phyloP scores from a whole-genome alignment of 2,888 invertebrate species.

The Platycheirus albimanus region DNA sequence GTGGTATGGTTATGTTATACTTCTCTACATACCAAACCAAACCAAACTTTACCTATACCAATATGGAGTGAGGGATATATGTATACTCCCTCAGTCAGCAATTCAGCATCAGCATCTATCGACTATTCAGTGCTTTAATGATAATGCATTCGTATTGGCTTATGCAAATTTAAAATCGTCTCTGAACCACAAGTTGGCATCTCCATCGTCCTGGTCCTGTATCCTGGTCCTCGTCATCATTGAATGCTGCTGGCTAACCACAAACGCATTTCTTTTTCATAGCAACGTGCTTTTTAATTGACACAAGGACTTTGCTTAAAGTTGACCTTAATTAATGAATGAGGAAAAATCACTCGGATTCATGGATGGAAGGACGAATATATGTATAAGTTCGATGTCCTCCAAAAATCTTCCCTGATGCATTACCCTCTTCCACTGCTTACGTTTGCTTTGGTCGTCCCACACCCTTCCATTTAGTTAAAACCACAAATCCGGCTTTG shows the following conservation, averaged over 20 bases:
- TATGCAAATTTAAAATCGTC: conserved; percentile 35
- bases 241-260: conserved; percentile 28
- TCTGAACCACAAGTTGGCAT: conserved; percentile 22
- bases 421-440: background rate
- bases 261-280: conserved; percentile 30
- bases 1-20: no score
- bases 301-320: conserved; percentile 7
- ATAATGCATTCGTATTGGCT: conserved; percentile 19
- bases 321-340: conserved; percentile 41
- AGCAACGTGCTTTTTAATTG: conserved; percentile 8
- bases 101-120: conserved; percentile 5
- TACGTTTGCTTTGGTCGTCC: no score
- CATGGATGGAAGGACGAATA: background rate
- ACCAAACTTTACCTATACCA: background rate
- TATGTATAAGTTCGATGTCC: background rate
- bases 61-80: background rate
- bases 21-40: no score
- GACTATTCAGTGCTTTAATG: conserved; percentile 12
- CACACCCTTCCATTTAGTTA: conserved; percentile 5
- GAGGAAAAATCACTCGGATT: background rate
- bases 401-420: background rate
- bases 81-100: conserved; percentile 1
- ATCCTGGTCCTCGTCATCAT: no score
- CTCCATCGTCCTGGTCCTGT: conserved; percentile 9
- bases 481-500: conserved; percentile 38